A percentile compares a stretch with the other conserved stretches of the same genome.
Evolutionary conservation across 2,797 vertebrate species (phyloP).

Genomic region (Chloroceryle amazona): DNA sequence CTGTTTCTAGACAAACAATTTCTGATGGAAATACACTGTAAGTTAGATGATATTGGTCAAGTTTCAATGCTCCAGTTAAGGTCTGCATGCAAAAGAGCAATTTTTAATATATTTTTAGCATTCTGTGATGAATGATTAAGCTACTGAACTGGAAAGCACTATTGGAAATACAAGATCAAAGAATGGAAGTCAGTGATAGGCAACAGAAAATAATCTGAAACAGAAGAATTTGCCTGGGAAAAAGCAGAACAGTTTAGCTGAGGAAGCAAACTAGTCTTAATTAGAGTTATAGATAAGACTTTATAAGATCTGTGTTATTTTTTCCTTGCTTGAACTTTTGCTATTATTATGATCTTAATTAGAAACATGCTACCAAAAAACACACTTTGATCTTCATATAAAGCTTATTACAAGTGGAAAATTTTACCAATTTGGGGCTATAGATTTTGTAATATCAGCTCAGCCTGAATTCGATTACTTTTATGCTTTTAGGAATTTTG

Average conservation of each 20-base stretch:
- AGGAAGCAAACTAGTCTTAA: not conserved
- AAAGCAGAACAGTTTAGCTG: not conserved
- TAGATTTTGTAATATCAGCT: not conserved
- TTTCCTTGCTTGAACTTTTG: not conserved
- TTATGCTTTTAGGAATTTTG: not conserved
- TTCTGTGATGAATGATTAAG: not conserved
- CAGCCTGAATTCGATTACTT: accelerated
- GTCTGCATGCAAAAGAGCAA: not conserved
- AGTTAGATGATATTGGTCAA: slow-evolving; percentile 30
- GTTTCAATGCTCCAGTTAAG: slow-evolving; percentile 10
- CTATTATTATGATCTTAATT: not conserved
- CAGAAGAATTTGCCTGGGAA: not conserved
- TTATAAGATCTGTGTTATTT: not conserved
- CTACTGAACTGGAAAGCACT: not conserved
- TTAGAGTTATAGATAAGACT: not conserved
- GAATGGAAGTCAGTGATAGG: not conserved
- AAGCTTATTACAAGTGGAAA: not conserved
- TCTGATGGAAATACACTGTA: slow-evolving; percentile 12
- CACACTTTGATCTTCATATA: not conserved
- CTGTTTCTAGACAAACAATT: slow-evolving; percentile 39
- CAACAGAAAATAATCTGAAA: not conserved
- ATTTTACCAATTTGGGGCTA: not conserved
- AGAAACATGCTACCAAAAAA: not conserved
- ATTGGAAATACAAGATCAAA: not conserved
- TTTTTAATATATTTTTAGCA: slow-evolving; percentile 33